Conservation (phyloP, 1,140 invertebrate species). For the Saccostrea cuccullata region DNA sequence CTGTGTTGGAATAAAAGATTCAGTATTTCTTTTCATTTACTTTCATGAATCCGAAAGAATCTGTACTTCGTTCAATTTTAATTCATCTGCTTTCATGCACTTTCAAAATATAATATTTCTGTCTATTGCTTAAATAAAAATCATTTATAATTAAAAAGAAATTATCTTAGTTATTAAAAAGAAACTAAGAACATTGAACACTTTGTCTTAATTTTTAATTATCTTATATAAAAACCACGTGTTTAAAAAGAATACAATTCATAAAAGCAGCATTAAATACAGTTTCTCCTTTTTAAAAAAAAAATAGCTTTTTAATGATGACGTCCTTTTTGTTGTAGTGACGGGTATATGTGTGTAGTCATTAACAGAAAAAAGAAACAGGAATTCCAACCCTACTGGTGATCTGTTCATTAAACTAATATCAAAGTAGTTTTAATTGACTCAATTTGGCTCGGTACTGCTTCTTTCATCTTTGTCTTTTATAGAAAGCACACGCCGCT, state of each 20-base stretch:
- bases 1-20: too few species aligned
- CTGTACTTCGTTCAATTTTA: too few species aligned
- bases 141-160: background rate
- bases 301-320: background rate
- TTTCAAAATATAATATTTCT: background rate
- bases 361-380: background rate
- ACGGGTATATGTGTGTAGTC: background rate
- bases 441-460: constrained; percentile 16
- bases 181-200: background rate
- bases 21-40: too few species aligned
- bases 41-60: too few species aligned
- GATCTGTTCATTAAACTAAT: constrained; percentile 32
- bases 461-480: constrained; percentile 37
- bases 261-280: background rate
- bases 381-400: background rate
- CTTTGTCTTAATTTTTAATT: background rate
- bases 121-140: background rate
- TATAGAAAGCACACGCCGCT: constrained; percentile 13
- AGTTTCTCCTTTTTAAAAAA: background rate
- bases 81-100: too few species aligned
- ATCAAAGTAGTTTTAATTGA: constrained; percentile 37
- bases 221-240: background rate
- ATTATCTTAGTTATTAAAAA: background rate
- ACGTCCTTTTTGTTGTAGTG: background rate
- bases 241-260: background rate